Conservation (phyloP, 1,140 invertebrate species). For the Lepidurus arcticus region DNA sequence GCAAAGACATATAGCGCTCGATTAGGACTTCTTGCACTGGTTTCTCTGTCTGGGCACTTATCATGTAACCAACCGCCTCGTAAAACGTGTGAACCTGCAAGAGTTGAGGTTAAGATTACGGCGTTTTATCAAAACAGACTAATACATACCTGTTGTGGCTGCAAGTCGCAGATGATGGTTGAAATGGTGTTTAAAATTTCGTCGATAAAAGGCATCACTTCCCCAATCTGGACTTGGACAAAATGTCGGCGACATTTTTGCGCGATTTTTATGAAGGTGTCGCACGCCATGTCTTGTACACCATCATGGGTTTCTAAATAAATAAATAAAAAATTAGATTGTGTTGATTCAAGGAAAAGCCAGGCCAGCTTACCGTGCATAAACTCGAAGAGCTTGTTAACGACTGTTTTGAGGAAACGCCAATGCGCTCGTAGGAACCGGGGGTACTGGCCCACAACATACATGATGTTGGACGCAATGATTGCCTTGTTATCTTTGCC, state of each 20-base stretch:
- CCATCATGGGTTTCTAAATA: neutral
- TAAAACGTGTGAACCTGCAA: constrained; percentile 93
- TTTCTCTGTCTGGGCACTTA: constrained; percentile 87
- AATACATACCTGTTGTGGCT: constrained; percentile 69
- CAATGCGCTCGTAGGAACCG: constrained; percentile 97
- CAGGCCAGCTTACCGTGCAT: constrained; percentile 99
- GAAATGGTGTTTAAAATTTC: constrained; percentile 95
- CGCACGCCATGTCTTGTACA: constrained; percentile 91
- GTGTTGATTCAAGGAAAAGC: constrained; percentile 40
- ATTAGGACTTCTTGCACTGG: constrained; percentile 86
- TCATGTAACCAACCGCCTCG: constrained; percentile 99
- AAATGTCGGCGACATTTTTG: constrained; percentile 97
- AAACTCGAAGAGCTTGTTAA: constrained; percentile 99
- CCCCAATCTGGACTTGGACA: constrained; percentile 92
- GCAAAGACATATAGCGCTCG: constrained; percentile 94
- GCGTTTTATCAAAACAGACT: neutral
- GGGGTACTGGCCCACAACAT: constrained; percentile 99
- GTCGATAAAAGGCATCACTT: constrained; percentile 96
- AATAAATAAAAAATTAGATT: constrained; percentile 26
- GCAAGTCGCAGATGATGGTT: constrained; percentile 96
- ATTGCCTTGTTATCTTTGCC: constrained; percentile 99
- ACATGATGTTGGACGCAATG: constrained; percentile 99
- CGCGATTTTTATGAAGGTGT: constrained; percentile 99
- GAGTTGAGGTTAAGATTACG: neutral
- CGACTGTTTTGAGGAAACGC: constrained; percentile 99